phyloP scores from a whole-genome alignment of 2,888 invertebrate species.

The Cyrtodaria siliqua region DNA sequence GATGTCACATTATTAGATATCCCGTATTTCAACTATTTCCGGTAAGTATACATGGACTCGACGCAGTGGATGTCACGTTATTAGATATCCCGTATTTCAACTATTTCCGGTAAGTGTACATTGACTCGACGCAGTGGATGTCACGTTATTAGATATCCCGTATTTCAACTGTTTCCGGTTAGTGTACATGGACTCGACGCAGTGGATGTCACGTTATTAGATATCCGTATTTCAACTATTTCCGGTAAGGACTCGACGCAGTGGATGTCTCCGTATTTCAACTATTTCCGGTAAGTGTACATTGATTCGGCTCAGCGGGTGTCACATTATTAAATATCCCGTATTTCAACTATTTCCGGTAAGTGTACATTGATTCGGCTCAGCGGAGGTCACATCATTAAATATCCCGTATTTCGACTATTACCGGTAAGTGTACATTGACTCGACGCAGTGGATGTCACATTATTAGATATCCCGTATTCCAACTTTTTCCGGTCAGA shows the following conservation, averaged over 20 bases:
- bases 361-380: no score
- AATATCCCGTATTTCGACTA: conserved; percentile 68
- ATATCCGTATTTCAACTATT: conserved; percentile 71
- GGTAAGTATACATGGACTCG: conserved; percentile 58
- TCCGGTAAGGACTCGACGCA: conserved; percentile 60
- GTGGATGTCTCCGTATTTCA: no score
- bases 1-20: conserved; percentile 63
- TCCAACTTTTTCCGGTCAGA: no score
- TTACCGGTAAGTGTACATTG: conserved; percentile 70
- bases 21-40: conserved; percentile 71
- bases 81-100: conserved; percentile 67
- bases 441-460: no score
- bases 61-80: conserved; percentile 62
- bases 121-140: not conserved
- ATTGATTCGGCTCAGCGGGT: conserved; percentile 53
- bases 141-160: no score
- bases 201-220: conserved; percentile 60
- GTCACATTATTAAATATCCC: conserved; percentile 63
- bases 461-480: no score
- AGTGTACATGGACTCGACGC: conserved; percentile 46
- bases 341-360: conserved; percentile 72
- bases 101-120: conserved; percentile 64
- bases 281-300: no score
- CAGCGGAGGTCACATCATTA: not conserved
- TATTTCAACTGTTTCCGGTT: no score